A percentile compares a stretch with the other conserved stretches of the same genome.
Evolutionary conservation across 2,797 vertebrate species (phyloP).

Genomic region (Acrossocheilus wenchowensis): DNA sequence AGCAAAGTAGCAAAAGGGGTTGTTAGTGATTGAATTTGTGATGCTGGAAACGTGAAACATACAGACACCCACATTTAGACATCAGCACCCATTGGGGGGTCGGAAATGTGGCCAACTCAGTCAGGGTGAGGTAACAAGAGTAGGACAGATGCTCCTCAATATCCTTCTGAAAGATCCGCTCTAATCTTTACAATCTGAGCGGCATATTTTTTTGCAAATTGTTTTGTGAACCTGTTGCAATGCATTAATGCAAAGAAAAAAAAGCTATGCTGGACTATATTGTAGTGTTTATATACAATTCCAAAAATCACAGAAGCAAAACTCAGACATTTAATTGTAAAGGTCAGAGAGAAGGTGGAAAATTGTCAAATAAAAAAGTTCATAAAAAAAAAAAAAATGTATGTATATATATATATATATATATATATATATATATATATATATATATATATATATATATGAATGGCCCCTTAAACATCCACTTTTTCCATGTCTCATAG

Average conservation of each 20-base stretch:
- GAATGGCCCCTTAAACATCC: background rate
- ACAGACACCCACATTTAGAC: background rate
- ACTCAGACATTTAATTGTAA: background rate
- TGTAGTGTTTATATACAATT: background rate
- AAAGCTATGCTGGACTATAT: background rate
- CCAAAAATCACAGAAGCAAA: background rate
- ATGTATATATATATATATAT: too few species aligned
- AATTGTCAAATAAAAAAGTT: background rate
- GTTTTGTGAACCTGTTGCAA: background rate
- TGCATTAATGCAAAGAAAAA: background rate
- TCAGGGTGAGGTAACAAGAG: background rate
- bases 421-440: too few species aligned
- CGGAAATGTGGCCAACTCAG: background rate
- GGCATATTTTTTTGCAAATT: background rate
- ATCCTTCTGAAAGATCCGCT: background rate
- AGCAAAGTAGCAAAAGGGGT: background rate
- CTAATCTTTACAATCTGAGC: background rate
- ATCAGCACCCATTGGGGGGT: background rate
- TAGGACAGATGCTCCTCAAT: background rate
- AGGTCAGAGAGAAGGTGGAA: background rate
- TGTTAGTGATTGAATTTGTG: background rate
- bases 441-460: background rate
- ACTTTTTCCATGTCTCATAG: background rate
- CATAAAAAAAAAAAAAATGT: background rate
- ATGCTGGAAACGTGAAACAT: background rate